Conservation (phyloP, 2,888 invertebrate genomes). For the Oasisia sp. region DNA sequence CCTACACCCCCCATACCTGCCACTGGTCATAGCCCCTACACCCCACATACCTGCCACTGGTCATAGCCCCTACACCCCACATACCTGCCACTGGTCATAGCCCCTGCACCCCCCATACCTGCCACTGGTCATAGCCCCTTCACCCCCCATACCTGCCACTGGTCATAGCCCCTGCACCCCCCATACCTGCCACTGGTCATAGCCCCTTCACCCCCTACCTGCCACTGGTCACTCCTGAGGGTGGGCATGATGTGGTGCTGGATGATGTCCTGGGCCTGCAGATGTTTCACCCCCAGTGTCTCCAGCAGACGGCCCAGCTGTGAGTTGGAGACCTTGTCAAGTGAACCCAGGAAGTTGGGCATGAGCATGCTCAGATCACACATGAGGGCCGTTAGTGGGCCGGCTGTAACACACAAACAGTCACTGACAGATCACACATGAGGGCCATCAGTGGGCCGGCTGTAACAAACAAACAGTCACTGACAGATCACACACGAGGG, state of each 20-base stretch:
- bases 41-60: no score
- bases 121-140: no score
- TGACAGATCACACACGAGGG: constrained; percentile 52
- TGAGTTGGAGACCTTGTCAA: constrained; percentile 56
- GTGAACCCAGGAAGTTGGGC: constrained; percentile 46
- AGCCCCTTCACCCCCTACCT: constrained; percentile 42
- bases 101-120: no score
- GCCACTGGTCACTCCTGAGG: constrained; percentile 50
- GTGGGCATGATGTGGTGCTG: constrained; percentile 60
- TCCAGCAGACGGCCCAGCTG: constrained; percentile 56
- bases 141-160: no score
- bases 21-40: no score
- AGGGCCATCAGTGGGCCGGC: constrained; percentile 44
- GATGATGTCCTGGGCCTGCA: constrained; percentile 56
- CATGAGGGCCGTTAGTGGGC: constrained; percentile 47
- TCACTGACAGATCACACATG: constrained; percentile 49
- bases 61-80: no score
- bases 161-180: no score
- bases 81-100: no score
- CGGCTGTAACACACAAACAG: not conserved
- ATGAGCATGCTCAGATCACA: constrained; percentile 57
- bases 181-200: no score
- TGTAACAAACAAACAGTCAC: not conserved
- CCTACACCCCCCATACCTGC: no score
- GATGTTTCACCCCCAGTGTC: constrained; percentile 50